Evolutionary conservation across 2,113 vertebrate species (phyloP).

Genomic region (Ochotona curzoniae): DNA sequence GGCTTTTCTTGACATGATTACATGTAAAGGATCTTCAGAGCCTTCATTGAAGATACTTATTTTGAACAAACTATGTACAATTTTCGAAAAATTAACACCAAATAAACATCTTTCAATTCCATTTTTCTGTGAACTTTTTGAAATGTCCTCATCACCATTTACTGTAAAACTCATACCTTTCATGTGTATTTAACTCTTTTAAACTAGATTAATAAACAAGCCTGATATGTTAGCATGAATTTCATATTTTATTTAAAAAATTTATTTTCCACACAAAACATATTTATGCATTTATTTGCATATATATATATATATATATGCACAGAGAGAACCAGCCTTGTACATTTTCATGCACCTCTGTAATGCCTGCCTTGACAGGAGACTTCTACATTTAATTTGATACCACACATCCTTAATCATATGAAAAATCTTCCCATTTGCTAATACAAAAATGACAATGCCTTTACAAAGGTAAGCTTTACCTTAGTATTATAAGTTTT

Average conservation of each 20-base stretch:
- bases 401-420: neutral
- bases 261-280: slow-evolving; percentile 15
- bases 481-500: neutral
- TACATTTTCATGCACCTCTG: neutral
- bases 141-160: neutral
- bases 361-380: neutral
- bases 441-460: neutral
- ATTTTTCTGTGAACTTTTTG: too few relatives aligned
- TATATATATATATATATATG: neutral
- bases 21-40: too few relatives aligned
- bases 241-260: slow-evolving; percentile 34
- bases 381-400: neutral
- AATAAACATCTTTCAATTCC: too few relatives aligned
- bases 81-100: too few relatives aligned
- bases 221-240: neutral
- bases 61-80: too few relatives aligned
- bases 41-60: too few relatives aligned
- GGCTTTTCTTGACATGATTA: neutral
- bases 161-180: neutral
- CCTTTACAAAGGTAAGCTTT: neutral
- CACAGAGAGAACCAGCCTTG: neutral
- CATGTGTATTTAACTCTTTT: neutral
- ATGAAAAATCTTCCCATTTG: neutral
- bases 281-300: too few relatives aligned
- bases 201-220: neutral